These are phyloP conservation scores for Chloebia gouldiae DNA, from an alignment of 2,113 vertebrate genomes.

Conservation along the genomic window DNA sequence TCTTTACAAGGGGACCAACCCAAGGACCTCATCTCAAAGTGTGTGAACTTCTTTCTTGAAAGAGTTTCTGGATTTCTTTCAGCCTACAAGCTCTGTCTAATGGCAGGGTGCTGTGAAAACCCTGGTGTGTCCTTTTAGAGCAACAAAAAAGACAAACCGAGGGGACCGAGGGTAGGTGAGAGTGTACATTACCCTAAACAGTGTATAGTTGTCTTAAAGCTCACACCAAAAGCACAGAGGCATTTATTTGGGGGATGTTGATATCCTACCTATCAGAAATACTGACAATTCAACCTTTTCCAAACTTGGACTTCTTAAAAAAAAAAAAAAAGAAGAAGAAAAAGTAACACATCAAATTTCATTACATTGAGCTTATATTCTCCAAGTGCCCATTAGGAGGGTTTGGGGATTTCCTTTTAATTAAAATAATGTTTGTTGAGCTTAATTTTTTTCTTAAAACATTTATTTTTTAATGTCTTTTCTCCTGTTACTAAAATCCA, in stretches of 20 bases:
- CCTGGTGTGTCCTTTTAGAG: background rate
- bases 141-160: background rate
- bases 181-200: background rate
- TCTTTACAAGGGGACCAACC: background rate
- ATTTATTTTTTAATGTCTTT: constrained; percentile 50
- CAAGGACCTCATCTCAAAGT: background rate
- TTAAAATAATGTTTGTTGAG: constrained; percentile 55
- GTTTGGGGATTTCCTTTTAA: constrained; percentile 62
- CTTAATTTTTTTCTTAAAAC: constrained; percentile 54
- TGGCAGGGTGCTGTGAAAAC: background rate
- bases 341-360: constrained; percentile 4
- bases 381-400: constrained; percentile 38
- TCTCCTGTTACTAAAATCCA: background rate
- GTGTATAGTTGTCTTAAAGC: background rate
- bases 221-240: background rate
- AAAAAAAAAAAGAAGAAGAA: background rate
- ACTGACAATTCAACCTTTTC: background rate
- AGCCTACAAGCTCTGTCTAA: background rate
- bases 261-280: background rate
- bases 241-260: background rate
- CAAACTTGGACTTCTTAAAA: background rate
- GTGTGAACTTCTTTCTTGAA: background rate
- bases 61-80: background rate
- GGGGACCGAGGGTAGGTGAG: background rate
- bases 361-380: constrained; percentile 40